Evolutionary conservation across 64 coral and sea anemone genomes (phyloP), one percentile per base, ranked within the genome.

Genomic region (Hydrozoanthus tunicans): DNA sequence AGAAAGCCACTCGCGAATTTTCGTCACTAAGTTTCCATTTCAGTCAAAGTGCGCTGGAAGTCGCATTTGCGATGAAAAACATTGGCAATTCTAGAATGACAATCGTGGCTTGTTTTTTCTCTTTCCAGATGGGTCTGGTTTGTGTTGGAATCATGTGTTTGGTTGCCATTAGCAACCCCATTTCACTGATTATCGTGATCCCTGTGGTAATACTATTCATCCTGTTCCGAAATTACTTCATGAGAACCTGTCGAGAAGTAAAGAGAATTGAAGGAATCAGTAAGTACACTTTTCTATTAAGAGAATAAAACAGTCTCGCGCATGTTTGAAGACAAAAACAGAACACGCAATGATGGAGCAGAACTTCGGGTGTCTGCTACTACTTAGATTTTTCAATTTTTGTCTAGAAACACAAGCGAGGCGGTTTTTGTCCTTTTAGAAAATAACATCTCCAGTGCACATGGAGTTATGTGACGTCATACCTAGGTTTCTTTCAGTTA

Each of bases 261-360:
- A 95, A 95, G 59, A 92, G 94, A 64, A 90, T 95, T 73, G 94
- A 95, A 83, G 94, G 91, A 93, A 93, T 95, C 81, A 90, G 94
- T 95, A 78, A 93, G 91, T 74, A 62, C 24, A 26, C 24, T 43
- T 63, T 9, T 62, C 0, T 43, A 43, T 43, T 43, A 43, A 43
- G 32, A 43, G 32, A 43, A 43, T 0, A 43, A 43, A 43, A 43
- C 32, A 43, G 32, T 43, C 32, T 43, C 32, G 32, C 32, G 32
- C 32, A 43, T 43, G 32, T 43, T 43, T 43, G 32, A 0, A 43
- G 32, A 43, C 32, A 43, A 43, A 43, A 43, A 43, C 32, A 43
- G 32, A 43, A 43, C 32, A 43, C 32, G 32, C 32, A 43, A 43
- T 43, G 32, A 1, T 43, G 32, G 32, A 43, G 20, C 7, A 5